Evolutionary conservation across 2,797 vertebrate species (phyloP), one percentile per base, ranked within the genome.

Genomic region (Sciurus vulgaris): DNA sequence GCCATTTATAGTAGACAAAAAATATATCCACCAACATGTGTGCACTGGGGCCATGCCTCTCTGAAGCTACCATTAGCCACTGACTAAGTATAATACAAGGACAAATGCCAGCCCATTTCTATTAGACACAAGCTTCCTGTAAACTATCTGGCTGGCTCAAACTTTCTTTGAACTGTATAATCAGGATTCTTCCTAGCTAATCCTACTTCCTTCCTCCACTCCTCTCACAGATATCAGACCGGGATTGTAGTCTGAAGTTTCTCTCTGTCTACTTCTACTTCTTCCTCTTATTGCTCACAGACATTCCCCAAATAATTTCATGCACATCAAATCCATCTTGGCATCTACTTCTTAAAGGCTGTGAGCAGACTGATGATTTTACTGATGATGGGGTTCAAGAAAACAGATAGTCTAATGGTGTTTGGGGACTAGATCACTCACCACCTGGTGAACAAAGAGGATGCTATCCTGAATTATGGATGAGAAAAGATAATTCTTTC

Each of bases 131-230:
- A 65, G n/a, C 59, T 85, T 87, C 63, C 67, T 82, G 4, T 77
- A 83, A 90, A 44, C 54, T 47, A 72, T 82, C 61, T 86, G 4
- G 61, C 72, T 65, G 51, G 26, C 24, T 93, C 67, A 79, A 54
- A 81, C 38, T 91, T 87, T 94, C 77, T 88, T 93, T 93, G 47
- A 95, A 59, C 67, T 70, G 12, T 83, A 8, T n/a, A 47, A n/a
- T 63, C 51, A 59, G 30, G 33, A 84, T 44, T 69, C 65, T 73
- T 86, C 84, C 59, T 74, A 79, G 11, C 5, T 49, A 70, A 61
- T 70, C 38, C 69, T 82, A 35, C 61, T 89, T 67, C 78, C 59
- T 51, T 74, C 14, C 11, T 13, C 73, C 33, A 61, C 73, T 65
- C 61, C n/a, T 73, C 67, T 88, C 86, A 51, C 38, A 76, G 77